Evolutionary conservation across 64 coral and sea anemone genomes (phyloP), one percentile per base, ranked within the genome.

Genomic region (Orbicella faveolata): DNA sequence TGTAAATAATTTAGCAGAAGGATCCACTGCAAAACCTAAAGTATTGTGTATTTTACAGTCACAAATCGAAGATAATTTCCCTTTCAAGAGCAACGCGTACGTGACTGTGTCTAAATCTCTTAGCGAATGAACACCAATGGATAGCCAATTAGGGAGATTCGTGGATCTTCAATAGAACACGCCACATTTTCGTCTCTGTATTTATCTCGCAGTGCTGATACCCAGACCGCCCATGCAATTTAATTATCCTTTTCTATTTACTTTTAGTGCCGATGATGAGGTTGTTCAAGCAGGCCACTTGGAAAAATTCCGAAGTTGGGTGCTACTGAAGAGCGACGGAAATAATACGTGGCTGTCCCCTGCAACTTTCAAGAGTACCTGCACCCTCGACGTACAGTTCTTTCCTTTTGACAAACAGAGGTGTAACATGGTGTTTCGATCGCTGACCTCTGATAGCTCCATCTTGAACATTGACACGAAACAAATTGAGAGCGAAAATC

Each of bases 401-500:
- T 96, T 92, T 89, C 94, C 94, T 16, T 96, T 96, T 82, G 94
- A 96, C 73, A 89, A 93, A 26, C 94, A 88, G 52, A 30, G 54
- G 36, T 78, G 87, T 51, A 44, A 3, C 18, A 88, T 88, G 87
- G 4, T 66, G 20, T 88, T 88, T 76, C 73, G 87, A 14, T 88
- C 87, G 19, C 65, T 85, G 65, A 85, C 82, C 2, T 36, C 82
- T 52, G 82, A 85, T 85, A 36, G 39, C 82, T 51, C 35, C 6
- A 36, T 85, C 15, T 1, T 85, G 36, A 15, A 85, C 65, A 26
- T 85, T 8, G 11, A 39, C 19, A 52, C 82, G 3, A 52, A 5
- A 68, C 4, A 1, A 21, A 16, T 73, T 0, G 23, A 85, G 10
- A 72, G 64, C 10, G 82, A 72, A n/a, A 21, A 85, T 65, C 82